Percentiles rank a stretch among this genome's conserved stretches.
Conservation (phyloP, 2,888 invertebrate species). For the Lithosia quadra region DNA sequence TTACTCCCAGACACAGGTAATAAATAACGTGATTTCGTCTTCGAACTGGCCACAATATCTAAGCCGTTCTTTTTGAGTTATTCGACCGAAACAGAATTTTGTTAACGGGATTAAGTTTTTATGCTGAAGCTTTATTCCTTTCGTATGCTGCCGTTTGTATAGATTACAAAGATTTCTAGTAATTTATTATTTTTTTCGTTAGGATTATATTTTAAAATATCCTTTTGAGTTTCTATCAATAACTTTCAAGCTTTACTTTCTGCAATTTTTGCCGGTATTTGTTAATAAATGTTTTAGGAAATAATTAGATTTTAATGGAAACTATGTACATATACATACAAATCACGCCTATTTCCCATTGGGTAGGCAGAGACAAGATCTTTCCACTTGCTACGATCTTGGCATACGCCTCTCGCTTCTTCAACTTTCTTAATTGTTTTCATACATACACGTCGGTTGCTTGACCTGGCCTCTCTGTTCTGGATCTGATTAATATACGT, state of each 20-base stretch:
- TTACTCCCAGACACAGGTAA: conserved; percentile 74
- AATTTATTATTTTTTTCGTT: conserved; percentile 30
- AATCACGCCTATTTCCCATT: no score
- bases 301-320: no score
- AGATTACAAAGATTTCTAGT: conserved; percentile 36
- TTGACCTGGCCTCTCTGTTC: no score
- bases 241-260: not conserved
- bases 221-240: conserved; percentile 16
- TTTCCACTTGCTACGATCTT: no score
- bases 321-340: no score
- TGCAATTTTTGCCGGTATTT: not conserved
- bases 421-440: no score
- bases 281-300: not conserved
- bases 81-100: conserved; percentile 70
- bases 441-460: no score
- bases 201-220: conserved; percentile 18
- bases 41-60: conserved; percentile 72
- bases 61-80: conserved; percentile 69
- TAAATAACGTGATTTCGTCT: conserved; percentile 85
- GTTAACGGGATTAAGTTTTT: conserved; percentile 72
- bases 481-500: no score
- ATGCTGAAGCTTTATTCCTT: conserved; percentile 31
- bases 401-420: no score
- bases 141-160: conserved; percentile 47
- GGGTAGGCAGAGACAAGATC: no score